Base-by-base conservation (phyloP, 2,888 invertebrate species). In the Drosophila barbarae region DNA sequence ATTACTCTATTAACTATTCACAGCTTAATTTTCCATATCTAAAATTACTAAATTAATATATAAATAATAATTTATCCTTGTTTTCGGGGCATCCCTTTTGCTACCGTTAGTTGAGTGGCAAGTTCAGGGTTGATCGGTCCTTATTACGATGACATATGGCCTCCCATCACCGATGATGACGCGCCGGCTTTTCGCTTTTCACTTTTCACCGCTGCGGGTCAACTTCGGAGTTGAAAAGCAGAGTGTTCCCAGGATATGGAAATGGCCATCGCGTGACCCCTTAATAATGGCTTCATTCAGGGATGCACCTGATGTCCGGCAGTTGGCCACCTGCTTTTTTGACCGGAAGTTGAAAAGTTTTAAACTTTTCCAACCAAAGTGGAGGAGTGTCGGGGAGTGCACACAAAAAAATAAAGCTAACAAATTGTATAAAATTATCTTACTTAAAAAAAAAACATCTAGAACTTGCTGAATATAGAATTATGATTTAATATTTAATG, bases 111-210 rank as follows among this genome's bases (percentile, higher is more conserved):
- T 61, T 35, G 26, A 32, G 36, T 38, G 18, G 55, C 52, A 15
- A 28, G 53, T 65, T 68, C 71, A 73, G 86, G 85, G 86, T 75
- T 82, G 74, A 58, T 76, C 67, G 65, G 35, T n/a, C 58, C 71
- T 75, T 46, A 74, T 74, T 86, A 81, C 84, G 84, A 81, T 86
- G 87, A 87, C 87, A 87, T 87, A 87, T 87, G 87, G 87, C 85
- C 84, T 69, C 59, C 51, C 74, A 72, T 77, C 71, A 71, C 72
- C 59, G 53, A 67, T 56, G 73, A 72, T 78, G 78, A 83, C 80
- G 70, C 77, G 67, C 73, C 80, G 76, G 78, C 75, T 76, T 46
- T 42, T 42, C 46, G 44, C 44, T 44, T 80, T 84, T 77, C 76
- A 85, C 80, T 80, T 84, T 72, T 72, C 67, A 71, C 49, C 71